Evolutionary conservation across 2,797 vertebrate species (phyloP).

Genomic region (Erethizon dorsatum): DNA sequence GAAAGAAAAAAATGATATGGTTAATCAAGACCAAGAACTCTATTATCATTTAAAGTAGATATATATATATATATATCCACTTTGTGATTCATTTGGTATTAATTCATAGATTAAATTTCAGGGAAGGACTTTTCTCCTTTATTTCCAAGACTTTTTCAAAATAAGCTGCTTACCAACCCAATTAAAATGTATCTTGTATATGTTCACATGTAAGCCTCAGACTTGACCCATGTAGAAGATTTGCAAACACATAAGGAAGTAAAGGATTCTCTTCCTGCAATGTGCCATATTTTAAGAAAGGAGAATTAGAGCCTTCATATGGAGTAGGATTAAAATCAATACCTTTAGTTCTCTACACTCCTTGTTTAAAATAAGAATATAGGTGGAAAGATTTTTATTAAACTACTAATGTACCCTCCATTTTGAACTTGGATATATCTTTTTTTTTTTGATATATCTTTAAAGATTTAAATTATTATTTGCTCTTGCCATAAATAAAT

Average conservation of each 20-base stretch:
- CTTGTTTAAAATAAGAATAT: conserved; percentile 57
- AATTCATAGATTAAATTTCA: conserved; percentile 47
- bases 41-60: conserved; percentile 45
- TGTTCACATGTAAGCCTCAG: not conserved
- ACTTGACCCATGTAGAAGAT: conserved; percentile 17
- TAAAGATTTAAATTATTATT: conserved; percentile 63
- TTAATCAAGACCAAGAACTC: conserved; percentile 25
- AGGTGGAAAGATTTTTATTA: conserved; percentile 60
- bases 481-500: conserved; percentile 49
- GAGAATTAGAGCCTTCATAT: not conserved
- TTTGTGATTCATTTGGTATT: conserved; percentile 25
- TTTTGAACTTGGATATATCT: conserved; percentile 25
- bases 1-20: not conserved
- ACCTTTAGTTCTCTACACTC: not conserved
- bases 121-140: not conserved
- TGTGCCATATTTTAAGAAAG: conserved; percentile 35
- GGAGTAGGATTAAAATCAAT: conserved; percentile 34
- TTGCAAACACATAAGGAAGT: conserved; percentile 15
- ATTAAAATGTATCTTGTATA: conserved; percentile 50
- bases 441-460: conserved; percentile 25
- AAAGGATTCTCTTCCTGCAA: not conserved
- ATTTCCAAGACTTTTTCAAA: not conserved
- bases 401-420: conserved; percentile 2
- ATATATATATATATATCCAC: not conserved
- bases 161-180: conserved; percentile 10